phyloP scores from a whole-genome alignment of 2,888 invertebrate genomes.

The Nycteola revayana region DNA sequence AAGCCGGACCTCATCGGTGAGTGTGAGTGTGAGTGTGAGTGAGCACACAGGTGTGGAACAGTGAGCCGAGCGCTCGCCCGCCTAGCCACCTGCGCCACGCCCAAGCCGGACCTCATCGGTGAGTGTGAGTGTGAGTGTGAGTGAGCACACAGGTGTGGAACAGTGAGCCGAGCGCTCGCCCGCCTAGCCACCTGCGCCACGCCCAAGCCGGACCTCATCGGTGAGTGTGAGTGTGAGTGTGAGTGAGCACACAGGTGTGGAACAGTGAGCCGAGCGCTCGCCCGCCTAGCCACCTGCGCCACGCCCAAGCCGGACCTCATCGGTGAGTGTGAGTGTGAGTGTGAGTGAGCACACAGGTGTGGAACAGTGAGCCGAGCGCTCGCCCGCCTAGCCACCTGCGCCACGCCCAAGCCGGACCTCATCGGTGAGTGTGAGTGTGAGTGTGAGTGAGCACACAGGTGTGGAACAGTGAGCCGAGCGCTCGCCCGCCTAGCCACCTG shows the following conservation, averaged over 20 bases:
- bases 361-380: conserved; percentile 91
- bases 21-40: too few species aligned
- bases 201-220: conserved; percentile 82
- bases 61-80: conserved; percentile 92
- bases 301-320: conserved; percentile 84
- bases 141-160: too few species aligned
- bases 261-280: conserved; percentile 92
- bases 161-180: conserved; percentile 92
- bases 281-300: conserved; percentile 88
- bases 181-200: conserved; percentile 88
- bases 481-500: conserved; percentile 88
- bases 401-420: conserved; percentile 86
- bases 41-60: too few species aligned
- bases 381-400: conserved; percentile 87
- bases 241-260: too few species aligned
- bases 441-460: too few species aligned
- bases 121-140: too few species aligned
- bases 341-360: too few species aligned
- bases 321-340: too few species aligned
- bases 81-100: conserved; percentile 87
- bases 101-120: conserved; percentile 80
- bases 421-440: too few species aligned
- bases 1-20: conserved; percentile 71
- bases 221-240: too few species aligned
- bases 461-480: conserved; percentile 90